A percentile compares a stretch with the other conserved stretches of the same genome.
phyloP scores from a whole-genome alignment of 2,888 invertebrate genomes.

The Eudasyphora cyanicolor region DNA sequence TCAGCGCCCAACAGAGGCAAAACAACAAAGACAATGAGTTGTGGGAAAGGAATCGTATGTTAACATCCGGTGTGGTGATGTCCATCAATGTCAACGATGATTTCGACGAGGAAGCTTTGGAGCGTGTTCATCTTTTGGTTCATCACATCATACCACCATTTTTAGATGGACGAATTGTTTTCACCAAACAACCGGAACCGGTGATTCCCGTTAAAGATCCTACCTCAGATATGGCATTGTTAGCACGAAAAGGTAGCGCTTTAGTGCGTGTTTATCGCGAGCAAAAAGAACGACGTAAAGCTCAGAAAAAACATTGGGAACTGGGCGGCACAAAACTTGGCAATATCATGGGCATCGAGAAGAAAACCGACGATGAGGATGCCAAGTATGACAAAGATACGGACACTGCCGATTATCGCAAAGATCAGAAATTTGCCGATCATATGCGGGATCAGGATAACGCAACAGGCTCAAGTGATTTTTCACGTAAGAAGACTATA shows the following conservation, averaged over 20 bases:
- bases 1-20: constrained; percentile 97
- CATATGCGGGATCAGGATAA: constrained; percentile 89
- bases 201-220: constrained; percentile 98
- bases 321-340: constrained; percentile 92
- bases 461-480: constrained; percentile 86
- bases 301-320: constrained; percentile 99
- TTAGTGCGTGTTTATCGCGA: constrained; percentile 95
- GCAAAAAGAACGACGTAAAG: constrained; percentile 97
- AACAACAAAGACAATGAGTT: constrained; percentile 99
- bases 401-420: constrained; percentile 91
- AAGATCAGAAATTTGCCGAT: constrained; percentile 97
- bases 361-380: constrained; percentile 89
- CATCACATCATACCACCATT: constrained; percentile 99
- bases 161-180: constrained; percentile 98
- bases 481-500: constrained; percentile 92
- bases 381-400: constrained; percentile 83
- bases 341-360: constrained; percentile 97
- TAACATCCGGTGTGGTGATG: constrained; percentile 96
- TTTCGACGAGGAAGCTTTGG: constrained; percentile 96
- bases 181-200: constrained; percentile 99
- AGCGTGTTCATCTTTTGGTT: constrained; percentile 96
- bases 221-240: constrained; percentile 98
- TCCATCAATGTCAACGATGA: constrained; percentile 94
- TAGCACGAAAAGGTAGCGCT: constrained; percentile 95
- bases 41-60: constrained; percentile 99